These are phyloP conservation scores for Ectemnius lituratus DNA, from an alignment of 2,888 invertebrate species.

Conservation along the genomic window DNA sequence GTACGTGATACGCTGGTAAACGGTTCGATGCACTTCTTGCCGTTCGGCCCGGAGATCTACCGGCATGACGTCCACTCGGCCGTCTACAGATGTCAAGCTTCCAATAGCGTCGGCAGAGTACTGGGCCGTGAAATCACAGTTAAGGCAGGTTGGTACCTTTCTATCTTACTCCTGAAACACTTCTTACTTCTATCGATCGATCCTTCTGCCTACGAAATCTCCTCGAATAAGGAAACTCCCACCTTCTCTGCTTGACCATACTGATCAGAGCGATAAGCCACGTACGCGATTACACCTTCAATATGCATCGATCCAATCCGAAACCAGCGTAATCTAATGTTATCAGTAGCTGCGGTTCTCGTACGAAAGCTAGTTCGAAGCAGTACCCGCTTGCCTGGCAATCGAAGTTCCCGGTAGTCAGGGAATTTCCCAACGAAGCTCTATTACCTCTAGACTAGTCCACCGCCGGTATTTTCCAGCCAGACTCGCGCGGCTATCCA, in stretches of 20 bases:
- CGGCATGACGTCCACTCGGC: conserved; percentile 91
- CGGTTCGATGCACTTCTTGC: conserved; percentile 91
- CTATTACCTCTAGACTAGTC: not conserved
- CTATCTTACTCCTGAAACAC: conserved; percentile 33
- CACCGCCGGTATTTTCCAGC: not conserved
- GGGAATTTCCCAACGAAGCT: not conserved
- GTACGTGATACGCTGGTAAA: conserved; percentile 88
- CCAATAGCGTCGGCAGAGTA: conserved; percentile 86
- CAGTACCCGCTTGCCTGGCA: not conserved
- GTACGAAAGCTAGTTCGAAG: not conserved
- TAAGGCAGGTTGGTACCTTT: conserved; percentile 87
- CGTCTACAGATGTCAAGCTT: conserved; percentile 84
- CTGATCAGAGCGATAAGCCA: conserved; percentile 12
- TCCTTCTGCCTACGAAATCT: conserved; percentile 11
- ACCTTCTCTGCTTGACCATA: not conserved
- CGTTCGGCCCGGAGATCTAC: conserved; percentile 90
- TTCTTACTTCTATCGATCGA: conserved; percentile 44
- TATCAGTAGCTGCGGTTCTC: not conserved
- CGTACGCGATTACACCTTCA: not conserved
- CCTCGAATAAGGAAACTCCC: conserved; percentile 4
- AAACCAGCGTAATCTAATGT: not conserved
- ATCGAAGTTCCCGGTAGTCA: conserved; percentile 2
- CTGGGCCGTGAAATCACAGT: conserved; percentile 92
- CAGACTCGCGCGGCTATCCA: not conserved
- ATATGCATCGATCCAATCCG: conserved; percentile 1